These are phyloP conservation scores for Trachelipus rathkii DNA, from an alignment of 1,140 invertebrate species.

Conservation along the genomic window DNA sequence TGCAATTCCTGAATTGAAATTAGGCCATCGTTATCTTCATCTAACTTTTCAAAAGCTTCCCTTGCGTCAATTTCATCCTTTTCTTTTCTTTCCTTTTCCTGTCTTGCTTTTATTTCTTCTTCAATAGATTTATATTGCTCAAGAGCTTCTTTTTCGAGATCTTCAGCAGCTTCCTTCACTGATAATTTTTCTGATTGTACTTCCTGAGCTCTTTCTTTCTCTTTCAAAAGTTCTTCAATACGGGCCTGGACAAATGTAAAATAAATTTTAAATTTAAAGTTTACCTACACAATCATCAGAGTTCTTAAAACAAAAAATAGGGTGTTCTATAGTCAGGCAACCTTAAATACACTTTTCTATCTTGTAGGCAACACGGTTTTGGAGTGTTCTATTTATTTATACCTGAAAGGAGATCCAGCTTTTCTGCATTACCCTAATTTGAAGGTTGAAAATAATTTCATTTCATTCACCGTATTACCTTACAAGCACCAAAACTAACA, in stretches of 20 bases:
- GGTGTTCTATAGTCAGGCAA: no score
- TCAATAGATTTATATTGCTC: conserved; percentile 66
- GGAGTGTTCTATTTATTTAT: no score
- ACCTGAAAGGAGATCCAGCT: no score
- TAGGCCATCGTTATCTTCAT: conserved; percentile 49
- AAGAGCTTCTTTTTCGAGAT: conserved; percentile 68
- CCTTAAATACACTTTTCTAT: no score
- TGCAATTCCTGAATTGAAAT: conserved; percentile 66
- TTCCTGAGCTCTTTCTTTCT: conserved; percentile 66
- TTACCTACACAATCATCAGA: not conserved
- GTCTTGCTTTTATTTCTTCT: conserved; percentile 60
- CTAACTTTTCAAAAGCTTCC: conserved; percentile 51
- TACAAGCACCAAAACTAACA: no score
- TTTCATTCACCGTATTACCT: no score
- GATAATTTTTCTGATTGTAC: conserved; percentile 68
- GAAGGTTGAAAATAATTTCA: no score
- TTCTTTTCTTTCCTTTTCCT: conserved; percentile 56
- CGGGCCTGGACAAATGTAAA: conserved; percentile 52
- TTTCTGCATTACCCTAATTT: no score
- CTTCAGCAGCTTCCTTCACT: conserved; percentile 67
- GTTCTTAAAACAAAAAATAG: no score
- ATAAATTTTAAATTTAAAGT: conserved; percentile 14
- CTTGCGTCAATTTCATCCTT: conserved; percentile 46
- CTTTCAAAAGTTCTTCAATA: conserved; percentile 64
- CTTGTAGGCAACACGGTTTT: no score